Base-by-base conservation (phyloP, 2,113 vertebrate genomes). In the Hydrochoerus hydrochaeris region DNA sequence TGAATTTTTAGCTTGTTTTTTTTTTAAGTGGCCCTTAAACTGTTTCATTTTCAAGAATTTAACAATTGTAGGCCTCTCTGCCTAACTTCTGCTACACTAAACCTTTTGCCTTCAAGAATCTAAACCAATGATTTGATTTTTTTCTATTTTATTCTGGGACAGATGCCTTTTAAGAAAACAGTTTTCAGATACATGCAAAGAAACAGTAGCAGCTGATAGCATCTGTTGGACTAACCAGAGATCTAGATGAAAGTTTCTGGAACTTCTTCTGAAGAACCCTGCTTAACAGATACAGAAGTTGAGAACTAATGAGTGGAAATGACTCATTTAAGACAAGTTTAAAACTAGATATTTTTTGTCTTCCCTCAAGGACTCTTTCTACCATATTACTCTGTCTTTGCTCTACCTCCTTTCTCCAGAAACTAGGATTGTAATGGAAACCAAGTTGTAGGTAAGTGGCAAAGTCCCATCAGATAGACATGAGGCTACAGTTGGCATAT, bases 61-160 rank as follows among this genome's bases (percentile, higher is more conserved):
- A 77, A 78, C 41, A 73, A 63, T 82, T 77, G 63, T 94, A 78
- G n/a, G n/a, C 17, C 26, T 93, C 26, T 46, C 38, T 80, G 3
- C 10, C 11, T 95, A 77, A 17, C 2, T 75, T 73, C 78, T 67
- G 46, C 6, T 49, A 28, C 38, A 32, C 86, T 88, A 54, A 62
- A 38, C 41, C 17, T 73, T 90, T 80, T 63, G 38, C 69, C 9
- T 63, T 73, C 54, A 57, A 38, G 44, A 82, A 77, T 46, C 35
- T 46, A 62, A 52, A 60, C 17, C 24, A 80, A 38, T 62, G 32
- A 5, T 63, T 93, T 96, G 11, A 65, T 90, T 96, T 88, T 90
- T 90, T 96, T 85, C 49, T 90, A 38, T 77, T 90, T 35, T 82
- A 46, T 90, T 88, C n/a, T 94, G 90, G 95, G 94, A 67, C 14